Evolutionary conservation across 2,113 vertebrate species (phyloP).

Genomic region (Romanogobio albipinnatus): DNA sequence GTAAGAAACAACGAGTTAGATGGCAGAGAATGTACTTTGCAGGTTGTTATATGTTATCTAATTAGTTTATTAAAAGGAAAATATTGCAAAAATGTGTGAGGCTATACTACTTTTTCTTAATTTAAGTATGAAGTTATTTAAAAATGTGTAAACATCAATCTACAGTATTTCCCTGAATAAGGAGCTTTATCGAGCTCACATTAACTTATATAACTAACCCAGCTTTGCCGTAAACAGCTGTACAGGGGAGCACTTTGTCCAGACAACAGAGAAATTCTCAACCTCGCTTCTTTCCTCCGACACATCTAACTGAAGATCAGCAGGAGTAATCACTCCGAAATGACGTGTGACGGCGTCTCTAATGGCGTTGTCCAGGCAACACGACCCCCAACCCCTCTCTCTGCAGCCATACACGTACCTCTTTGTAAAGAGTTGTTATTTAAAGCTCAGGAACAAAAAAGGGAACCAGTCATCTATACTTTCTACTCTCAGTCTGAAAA

Average conservation of each 20-base stretch:
- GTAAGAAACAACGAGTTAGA: neutral
- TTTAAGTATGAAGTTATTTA: neutral
- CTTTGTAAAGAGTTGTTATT: slow-evolving; percentile 53
- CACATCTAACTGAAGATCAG: slow-evolving; percentile 27
- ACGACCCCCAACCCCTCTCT: slow-evolving; percentile 26
- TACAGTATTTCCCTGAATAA: neutral
- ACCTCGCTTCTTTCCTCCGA: neutral
- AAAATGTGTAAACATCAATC: neutral
- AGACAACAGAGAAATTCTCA: neutral
- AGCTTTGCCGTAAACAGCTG: neutral
- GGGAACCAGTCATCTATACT: slow-evolving; percentile 23
- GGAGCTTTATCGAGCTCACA: neutral
- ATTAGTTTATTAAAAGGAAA: neutral
- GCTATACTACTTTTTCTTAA: neutral
- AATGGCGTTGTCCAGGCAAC: slow-evolving; percentile 57
- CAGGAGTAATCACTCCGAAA: slow-evolving; percentile 40
- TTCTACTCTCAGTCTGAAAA: slow-evolving; percentile 7
- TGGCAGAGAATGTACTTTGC: neutral
- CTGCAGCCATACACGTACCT: slow-evolving; percentile 9
- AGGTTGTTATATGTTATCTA: neutral
- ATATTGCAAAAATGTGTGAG: neutral
- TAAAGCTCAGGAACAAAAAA: slow-evolving; percentile 40
- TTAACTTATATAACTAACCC: neutral
- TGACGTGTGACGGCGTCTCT: slow-evolving; percentile 24
- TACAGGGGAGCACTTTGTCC: neutral